Evolutionary conservation across 2,113 vertebrate species (phyloP).

Genomic region (Plestiodon gilberti): DNA sequence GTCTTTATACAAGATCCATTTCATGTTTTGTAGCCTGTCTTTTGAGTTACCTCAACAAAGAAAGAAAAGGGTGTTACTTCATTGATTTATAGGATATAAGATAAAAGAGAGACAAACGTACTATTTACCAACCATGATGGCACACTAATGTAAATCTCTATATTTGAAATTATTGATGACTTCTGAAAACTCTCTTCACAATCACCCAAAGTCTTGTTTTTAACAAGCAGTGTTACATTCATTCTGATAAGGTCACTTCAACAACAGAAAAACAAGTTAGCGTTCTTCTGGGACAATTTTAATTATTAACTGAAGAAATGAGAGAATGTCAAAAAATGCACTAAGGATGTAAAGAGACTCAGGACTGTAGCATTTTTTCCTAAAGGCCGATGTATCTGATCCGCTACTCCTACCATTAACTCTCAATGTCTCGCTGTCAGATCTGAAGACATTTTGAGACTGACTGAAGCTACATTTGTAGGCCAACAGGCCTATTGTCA

Average conservation of each 20-base stretch:
- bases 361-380: constrained; percentile 1
- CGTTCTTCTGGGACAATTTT: constrained; percentile 28
- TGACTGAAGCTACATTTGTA: not conserved
- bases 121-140: not conserved
- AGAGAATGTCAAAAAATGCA: constrained; percentile 28
- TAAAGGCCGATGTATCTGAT: not conserved
- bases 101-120: not conserved
- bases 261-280: constrained; percentile 2
- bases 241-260: constrained; percentile 8
- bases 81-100: too few relatives aligned
- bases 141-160: not conserved
- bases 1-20: not conserved
- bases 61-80: too few relatives aligned
- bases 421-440: not conserved
- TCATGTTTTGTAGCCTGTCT: not conserved
- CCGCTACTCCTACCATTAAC: not conserved
- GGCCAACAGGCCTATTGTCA: too few relatives aligned
- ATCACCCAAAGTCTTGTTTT: constrained; percentile 5
- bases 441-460: not conserved
- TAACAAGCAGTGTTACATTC: constrained; percentile 23
- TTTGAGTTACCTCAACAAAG: too few relatives aligned
- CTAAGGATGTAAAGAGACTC: constrained; percentile 19
- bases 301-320: constrained; percentile 40
- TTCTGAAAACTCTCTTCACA: not conserved
- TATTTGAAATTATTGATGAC: not conserved